Conservation (phyloP, 2,113 vertebrate species). For the Siphamia tubifer region DNA sequence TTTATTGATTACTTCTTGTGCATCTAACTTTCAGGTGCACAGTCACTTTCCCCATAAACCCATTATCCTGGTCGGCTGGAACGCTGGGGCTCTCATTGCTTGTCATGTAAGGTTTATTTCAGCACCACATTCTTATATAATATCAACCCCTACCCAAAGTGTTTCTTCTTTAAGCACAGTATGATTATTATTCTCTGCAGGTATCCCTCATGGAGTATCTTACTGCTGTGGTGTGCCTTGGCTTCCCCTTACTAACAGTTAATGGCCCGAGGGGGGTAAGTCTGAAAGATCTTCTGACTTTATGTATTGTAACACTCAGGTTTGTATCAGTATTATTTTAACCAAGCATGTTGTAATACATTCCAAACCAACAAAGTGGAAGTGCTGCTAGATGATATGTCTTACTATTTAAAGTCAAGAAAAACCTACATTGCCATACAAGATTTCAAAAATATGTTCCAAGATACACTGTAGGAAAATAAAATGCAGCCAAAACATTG, state of each 20-base stretch:
- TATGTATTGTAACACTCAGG: not conserved
- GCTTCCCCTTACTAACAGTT: constrained; percentile 91
- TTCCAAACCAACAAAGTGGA: no score
- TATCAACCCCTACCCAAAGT: no score
- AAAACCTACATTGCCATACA: no score
- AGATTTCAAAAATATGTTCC: no score
- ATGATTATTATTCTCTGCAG: no score
- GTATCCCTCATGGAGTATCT: constrained; percentile 95
- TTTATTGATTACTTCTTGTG: constrained; percentile 8
- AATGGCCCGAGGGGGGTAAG: constrained; percentile 94
- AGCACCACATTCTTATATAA: not conserved
- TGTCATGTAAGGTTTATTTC: constrained; percentile 87
- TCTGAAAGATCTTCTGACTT: not conserved
- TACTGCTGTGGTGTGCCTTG: constrained; percentile 93
- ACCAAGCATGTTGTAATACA: not conserved
- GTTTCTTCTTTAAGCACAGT: no score
- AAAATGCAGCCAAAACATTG: no score
- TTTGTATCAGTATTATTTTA: not conserved
- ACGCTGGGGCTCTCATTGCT: constrained; percentile 92
- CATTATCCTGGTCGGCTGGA: constrained; percentile 95
- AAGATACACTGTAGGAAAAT: no score
- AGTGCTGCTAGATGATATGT: no score
- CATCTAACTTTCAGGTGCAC: constrained; percentile 83
- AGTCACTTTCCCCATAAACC: constrained; percentile 96
- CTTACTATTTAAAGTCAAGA: no score